Base-by-base conservation (phyloP, 2,888 invertebrate genomes). In the Leptura quadrifasciata region DNA sequence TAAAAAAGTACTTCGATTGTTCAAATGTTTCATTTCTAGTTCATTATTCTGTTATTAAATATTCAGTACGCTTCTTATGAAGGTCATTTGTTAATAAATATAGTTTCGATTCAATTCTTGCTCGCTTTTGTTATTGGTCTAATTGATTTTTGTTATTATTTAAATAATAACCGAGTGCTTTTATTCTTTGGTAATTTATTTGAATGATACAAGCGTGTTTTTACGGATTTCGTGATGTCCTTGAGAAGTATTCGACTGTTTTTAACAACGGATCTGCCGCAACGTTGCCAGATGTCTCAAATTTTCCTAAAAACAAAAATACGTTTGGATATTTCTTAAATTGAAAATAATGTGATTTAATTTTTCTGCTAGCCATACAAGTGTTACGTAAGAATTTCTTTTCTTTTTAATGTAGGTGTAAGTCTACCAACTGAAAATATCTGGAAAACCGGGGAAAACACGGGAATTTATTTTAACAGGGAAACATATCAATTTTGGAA, bases 221-320 rank as follows among this genome's bases (percentile, higher is more conserved):
- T 47, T 63, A 63, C 12, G 35, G 35, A 18, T 18, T 35, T 35
- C 31, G 18, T 17, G 18, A 35, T 63, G 61, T 63, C 63, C 63
- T 63, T 63, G 63, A 39, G 39, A 63, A 20, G 18, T 63, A 63
- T 63, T 63, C 63, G 20, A 39, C 18, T 39, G 39, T 63, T 63
- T 35, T 39, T 63, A 20, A 61, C 61, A 61, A 63, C 39, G 39
- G 39, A 63, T 20, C 39, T n/a, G 15, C 15, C 5, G 47, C 47
- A n/a, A n/a, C n/a, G 47, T 47, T 47, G 47, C 47, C 47, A 47
- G 2, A 12, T 6, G 3, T 31, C 5, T 31, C 27, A 31, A 31
- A 0, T 31, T 31, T 31, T 31, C 27, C 4, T 31, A 5, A 31
- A 31, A 31, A 31, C 27, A 5, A n/a, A n/a, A n/a, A n/a, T n/a